These are phyloP conservation scores for Apamea epomidion DNA, from an alignment of 2,888 invertebrate genomes.

Conservation along the genomic window DNA sequence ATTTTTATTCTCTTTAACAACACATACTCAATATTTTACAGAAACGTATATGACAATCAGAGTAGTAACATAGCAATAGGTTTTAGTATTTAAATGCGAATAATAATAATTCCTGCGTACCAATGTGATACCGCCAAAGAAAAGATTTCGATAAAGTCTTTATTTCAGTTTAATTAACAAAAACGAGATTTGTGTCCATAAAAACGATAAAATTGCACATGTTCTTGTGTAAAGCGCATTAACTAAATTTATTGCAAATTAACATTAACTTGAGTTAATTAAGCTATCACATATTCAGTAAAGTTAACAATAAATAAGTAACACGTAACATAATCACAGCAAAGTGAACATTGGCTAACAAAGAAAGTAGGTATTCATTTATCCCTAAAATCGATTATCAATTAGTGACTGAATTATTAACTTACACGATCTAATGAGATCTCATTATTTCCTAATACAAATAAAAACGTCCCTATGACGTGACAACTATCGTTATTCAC, in stretches of 20 bases:
- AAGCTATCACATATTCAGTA: constrained; percentile 87
- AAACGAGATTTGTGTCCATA: constrained; percentile 71
- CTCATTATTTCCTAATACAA: constrained; percentile 87
- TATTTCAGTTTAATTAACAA: constrained; percentile 70
- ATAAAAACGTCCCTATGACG: constrained; percentile 87
- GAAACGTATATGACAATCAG: constrained; percentile 91
- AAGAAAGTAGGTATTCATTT: constrained; percentile 85
- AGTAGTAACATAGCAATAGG: constrained; percentile 89
- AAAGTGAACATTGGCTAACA: constrained; percentile 90
- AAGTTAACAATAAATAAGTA: constrained; percentile 89
- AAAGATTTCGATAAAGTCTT: constrained; percentile 68
- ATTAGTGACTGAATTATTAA: constrained; percentile 89
- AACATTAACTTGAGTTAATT: constrained; percentile 84
- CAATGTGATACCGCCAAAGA: constrained; percentile 73
- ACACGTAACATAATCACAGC: constrained; percentile 90
- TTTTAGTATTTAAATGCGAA: constrained; percentile 88
- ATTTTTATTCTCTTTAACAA: constrained; percentile 91
- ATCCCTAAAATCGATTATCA: constrained; percentile 88
- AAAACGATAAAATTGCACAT: constrained; percentile 76
- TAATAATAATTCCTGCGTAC: constrained; percentile 82
- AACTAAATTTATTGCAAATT: constrained; percentile 84
- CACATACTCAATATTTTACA: constrained; percentile 91
- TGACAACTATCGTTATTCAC: constrained; percentile 88
- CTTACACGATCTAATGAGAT: constrained; percentile 90
- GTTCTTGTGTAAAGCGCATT: constrained; percentile 74